phyloP scores from a whole-genome alignment of 2,113 vertebrate species.

The Bos indicus region DNA sequence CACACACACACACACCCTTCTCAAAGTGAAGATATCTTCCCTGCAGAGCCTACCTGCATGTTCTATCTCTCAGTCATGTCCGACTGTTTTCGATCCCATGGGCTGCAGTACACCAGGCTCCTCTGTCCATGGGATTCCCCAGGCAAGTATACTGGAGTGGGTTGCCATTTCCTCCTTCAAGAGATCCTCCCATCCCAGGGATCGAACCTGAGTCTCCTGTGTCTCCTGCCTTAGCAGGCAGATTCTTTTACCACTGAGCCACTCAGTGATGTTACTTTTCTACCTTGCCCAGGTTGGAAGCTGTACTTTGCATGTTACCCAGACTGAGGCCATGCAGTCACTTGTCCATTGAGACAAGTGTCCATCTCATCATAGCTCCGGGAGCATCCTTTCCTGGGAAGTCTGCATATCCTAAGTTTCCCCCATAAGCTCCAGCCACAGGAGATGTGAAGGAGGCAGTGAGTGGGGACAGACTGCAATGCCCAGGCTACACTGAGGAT shows the following conservation, averaged over 20 bases:
- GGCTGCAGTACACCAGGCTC: background rate
- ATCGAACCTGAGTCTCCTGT: background rate
- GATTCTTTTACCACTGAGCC: background rate
- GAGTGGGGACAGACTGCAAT: background rate
- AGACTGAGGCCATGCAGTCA: background rate
- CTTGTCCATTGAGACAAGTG: background rate
- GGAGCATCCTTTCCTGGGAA: background rate
- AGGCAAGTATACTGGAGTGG: background rate
- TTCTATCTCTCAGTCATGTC: background rate
- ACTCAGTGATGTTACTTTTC: background rate
- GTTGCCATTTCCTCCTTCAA: background rate
- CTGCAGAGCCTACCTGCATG: background rate
- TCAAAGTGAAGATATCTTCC: background rate
- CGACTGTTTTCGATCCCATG: background rate
- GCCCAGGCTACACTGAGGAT: background rate
- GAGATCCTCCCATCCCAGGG: background rate
- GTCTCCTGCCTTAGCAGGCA: background rate
- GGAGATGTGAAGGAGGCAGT: background rate
- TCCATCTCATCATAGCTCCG: accelerated
- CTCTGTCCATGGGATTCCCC: background rate
- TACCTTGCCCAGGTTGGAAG: background rate
- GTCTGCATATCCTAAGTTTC: background rate
- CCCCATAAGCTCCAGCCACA: background rate
- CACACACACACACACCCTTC: background rate
- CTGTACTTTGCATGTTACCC: background rate